phyloP scores from a whole-genome alignment of 2,888 invertebrate species.

The Oligia strigilis region DNA sequence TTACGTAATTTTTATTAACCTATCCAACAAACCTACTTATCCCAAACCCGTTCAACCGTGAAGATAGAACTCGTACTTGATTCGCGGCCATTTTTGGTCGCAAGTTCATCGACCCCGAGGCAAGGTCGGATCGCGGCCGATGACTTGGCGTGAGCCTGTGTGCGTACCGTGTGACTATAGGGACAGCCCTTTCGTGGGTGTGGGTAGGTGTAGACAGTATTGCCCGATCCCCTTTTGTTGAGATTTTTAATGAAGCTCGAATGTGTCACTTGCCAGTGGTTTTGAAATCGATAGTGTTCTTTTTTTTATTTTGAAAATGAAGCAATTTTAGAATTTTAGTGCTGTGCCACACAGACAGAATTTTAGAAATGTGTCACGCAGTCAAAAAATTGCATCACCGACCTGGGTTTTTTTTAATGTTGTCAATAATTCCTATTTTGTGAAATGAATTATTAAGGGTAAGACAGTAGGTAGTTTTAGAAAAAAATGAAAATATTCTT shows the following conservation, averaged over 20 bases:
- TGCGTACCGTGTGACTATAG: conserved; percentile 30
- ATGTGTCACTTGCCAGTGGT: background rate
- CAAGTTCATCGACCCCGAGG: conserved; percentile 81
- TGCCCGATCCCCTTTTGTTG: conserved; percentile 2
- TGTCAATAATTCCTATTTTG: background rate
- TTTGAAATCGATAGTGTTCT: conserved; percentile 7
- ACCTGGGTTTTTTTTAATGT: background rate
- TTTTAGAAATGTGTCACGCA: background rate
- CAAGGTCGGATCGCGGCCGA: conserved; percentile 86
- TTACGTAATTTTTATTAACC: background rate
- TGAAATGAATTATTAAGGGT: background rate
- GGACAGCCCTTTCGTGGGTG: conserved; percentile 34
- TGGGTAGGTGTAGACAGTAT: background rate
- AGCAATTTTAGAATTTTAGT: background rate
- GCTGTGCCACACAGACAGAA: too few relatives aligned
- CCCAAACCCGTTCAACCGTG: conserved; percentile 42
- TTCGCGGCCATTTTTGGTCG: conserved; percentile 77
- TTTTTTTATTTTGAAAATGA: background rate
- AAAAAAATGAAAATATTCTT: background rate
- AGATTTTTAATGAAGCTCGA: conserved; percentile 4
- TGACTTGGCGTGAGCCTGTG: conserved; percentile 70
- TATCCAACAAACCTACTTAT: conserved; percentile 11
- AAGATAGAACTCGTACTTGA: conserved; percentile 65
- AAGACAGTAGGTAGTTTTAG: too few relatives aligned
- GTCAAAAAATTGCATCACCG: background rate